Evolutionary conservation across 1,140 invertebrate genomes (phyloP).

Genomic region (Mactra quadrangularis): DNA sequence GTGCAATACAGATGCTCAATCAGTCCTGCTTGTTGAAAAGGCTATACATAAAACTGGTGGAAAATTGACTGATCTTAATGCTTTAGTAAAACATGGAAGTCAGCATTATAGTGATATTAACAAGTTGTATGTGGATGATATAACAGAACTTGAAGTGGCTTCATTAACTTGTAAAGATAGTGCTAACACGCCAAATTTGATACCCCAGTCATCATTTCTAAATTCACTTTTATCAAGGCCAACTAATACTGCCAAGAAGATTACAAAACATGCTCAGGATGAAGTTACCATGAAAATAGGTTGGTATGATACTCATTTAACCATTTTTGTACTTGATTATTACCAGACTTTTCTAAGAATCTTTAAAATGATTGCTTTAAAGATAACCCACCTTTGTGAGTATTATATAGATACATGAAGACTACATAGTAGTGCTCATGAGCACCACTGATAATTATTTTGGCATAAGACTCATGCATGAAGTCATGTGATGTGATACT

Average conservation of each 20-base stretch:
- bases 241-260: not conserved
- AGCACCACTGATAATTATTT: too few relatives aligned
- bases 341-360: too few relatives aligned
- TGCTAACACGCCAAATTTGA: not conserved
- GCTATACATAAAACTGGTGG: constrained; percentile 59
- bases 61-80: constrained; percentile 51
- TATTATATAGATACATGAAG: too few relatives aligned
- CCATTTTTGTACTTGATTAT: too few relatives aligned
- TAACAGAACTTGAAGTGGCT: not conserved
- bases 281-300: constrained; percentile 1
- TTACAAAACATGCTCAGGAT: not conserved
- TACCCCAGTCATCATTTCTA: not conserved
- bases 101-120: constrained; percentile 5
- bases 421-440: too few relatives aligned
- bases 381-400: too few relatives aligned
- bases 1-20: constrained; percentile 25
- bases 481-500: too few relatives aligned
- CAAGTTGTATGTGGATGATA: not conserved
- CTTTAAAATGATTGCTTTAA: too few relatives aligned
- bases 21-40: constrained; percentile 50
- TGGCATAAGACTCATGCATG: too few relatives aligned
- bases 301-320: not conserved
- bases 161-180: not conserved
- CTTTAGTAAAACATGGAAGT: constrained; percentile 45
- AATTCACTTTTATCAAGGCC: not conserved